Evolutionary conservation across 2,888 invertebrate genomes (phyloP).

Genomic region (Nysson spinosus): DNA sequence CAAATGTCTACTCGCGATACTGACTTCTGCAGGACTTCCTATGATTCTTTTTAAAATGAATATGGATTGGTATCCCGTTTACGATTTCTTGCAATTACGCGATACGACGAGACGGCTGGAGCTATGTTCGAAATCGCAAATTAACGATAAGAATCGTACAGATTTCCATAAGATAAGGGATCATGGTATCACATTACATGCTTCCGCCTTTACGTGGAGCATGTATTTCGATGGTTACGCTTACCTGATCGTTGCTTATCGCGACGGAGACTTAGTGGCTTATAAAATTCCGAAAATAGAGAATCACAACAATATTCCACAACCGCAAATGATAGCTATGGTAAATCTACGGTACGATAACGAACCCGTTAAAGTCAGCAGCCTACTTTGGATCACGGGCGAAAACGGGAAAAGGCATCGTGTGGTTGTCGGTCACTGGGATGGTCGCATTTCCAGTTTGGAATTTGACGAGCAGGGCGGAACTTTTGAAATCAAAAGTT

Average conservation of each 20-base stretch:
- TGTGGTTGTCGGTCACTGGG: slow-evolving; percentile 65
- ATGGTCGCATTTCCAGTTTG: slow-evolving; percentile 66
- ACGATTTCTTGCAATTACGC: slow-evolving; percentile 61
- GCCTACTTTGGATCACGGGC: slow-evolving; percentile 64
- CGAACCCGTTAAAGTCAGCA: slow-evolving; percentile 53
- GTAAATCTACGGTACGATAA: slow-evolving; percentile 47
- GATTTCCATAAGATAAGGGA: slow-evolving; percentile 20
- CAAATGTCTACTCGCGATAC: slow-evolving; percentile 66
- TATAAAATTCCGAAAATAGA: slow-evolving; percentile 63
- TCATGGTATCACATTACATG: slow-evolving; percentile 58
- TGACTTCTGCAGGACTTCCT: slow-evolving; percentile 68
- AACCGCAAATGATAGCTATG: slow-evolving; percentile 47
- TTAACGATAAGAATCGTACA: slow-evolving; percentile 7
- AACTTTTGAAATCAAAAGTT: slow-evolving; percentile 28
- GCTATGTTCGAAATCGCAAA: slow-evolving; percentile 21
- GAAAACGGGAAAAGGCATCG: slow-evolving; percentile 49
- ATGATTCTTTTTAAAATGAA: slow-evolving; percentile 63
- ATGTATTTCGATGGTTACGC: slow-evolving; percentile 58
- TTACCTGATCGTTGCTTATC: slow-evolving; percentile 65
- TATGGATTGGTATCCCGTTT: slow-evolving; percentile 65
- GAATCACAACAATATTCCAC: slow-evolving; percentile 23
- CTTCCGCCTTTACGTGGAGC: slow-evolving; percentile 70
- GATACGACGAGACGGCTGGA: slow-evolving; percentile 47
- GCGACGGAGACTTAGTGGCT: slow-evolving; percentile 66
- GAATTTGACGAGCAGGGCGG: slow-evolving; percentile 40